phyloP scores from a whole-genome alignment of 2,888 invertebrate genomes.

The Pheosia tremula region DNA sequence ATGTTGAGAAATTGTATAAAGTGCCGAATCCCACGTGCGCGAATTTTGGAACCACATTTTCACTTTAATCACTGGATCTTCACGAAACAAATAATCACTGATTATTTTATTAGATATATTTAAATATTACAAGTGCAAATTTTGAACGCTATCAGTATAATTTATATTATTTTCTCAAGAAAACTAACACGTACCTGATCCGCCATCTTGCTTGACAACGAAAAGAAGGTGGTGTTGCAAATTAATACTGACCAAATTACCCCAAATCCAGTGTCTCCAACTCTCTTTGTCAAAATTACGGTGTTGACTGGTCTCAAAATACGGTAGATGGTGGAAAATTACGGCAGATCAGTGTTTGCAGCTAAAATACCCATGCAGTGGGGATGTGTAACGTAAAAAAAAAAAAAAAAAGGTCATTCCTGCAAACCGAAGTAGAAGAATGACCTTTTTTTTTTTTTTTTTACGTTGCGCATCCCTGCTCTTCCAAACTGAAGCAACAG shows the following conservation, averaged over 20 bases:
- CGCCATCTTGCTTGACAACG: conserved; percentile 89
- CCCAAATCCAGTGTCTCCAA: conserved; percentile 5
- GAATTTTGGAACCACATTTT: conserved; percentile 51
- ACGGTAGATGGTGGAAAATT: too few relatives aligned
- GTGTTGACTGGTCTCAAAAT: too few relatives aligned
- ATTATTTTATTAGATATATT: conserved; percentile 12
- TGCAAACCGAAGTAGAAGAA: too few relatives aligned
- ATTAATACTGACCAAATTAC: conserved; percentile 12
- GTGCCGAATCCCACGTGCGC: conserved; percentile 63
- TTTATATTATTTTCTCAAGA: conserved; percentile 45
- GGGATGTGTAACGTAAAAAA: too few relatives aligned
- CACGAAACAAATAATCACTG: conserved; percentile 23
- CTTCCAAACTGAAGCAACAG: too few relatives aligned
- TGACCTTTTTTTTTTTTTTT: too few relatives aligned
- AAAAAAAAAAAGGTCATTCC: too few relatives aligned
- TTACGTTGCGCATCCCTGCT: too few relatives aligned
- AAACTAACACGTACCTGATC: conserved; percentile 88
- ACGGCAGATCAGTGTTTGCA: too few relatives aligned
- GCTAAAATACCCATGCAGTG: too few relatives aligned
- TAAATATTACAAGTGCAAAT: conserved; percentile 26
- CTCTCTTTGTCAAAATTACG: too few relatives aligned
- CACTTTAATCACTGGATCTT: conserved; percentile 40
- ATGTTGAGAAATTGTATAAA: conserved; percentile 14
- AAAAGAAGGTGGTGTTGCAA: conserved; percentile 74
- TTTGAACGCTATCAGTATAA: conserved; percentile 17